Base-by-base conservation (phyloP, 2,113 vertebrate genomes). In the Perca fluviatilis region DNA sequence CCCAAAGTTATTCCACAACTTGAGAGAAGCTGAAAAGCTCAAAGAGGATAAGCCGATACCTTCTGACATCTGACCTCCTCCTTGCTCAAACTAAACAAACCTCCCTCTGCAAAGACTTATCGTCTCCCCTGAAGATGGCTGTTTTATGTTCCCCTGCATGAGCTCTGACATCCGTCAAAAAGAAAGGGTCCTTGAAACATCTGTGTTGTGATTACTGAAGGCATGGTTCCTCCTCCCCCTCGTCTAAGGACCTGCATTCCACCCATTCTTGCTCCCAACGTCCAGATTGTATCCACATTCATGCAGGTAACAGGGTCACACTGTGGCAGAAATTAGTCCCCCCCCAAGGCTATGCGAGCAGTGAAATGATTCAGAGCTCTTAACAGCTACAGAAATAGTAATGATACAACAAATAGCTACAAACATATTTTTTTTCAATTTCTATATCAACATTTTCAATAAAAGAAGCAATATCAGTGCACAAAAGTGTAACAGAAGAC, bases 171-270 rank as follows among this genome's bases (percentile, higher is more conserved):
- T 87, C 77, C 57, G 69, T 89, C 88, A 89, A 82, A 57, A 68
- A 75, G 69, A 83, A 74, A 60, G 25, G 74, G 83, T 88, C 87
- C 88, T 85, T 79, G 54, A 86, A 90, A 88, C 92, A 92, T 93
- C 88, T 93, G 92, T 91, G 88, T 90, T 88, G 88, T 91, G 79
- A 90, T 91, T 88, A 80, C 51, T 67, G 75, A 74, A 84, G 76
- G 83, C 74, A 13, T 16, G 3, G 62, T 68, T 51, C 69, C 76
- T 54, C 88, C 90, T 61, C 91, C 87, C 91, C 87, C 89, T 68
- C 16, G 10, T 72, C 87, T 74, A 9, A 82, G 57, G 57, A 80
- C 66, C 82, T 77, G 64, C 92, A 93, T 94, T 94, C 93, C 90
- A 88, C 72, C 88, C 91, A 92, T 92, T 92, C 91, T 78, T 87